Percentiles rank a stretch among this genome's conserved stretches.
Evolutionary conservation across 2,113 vertebrate genomes (phyloP).

Genomic region (Entelurus aequoreus): DNA sequence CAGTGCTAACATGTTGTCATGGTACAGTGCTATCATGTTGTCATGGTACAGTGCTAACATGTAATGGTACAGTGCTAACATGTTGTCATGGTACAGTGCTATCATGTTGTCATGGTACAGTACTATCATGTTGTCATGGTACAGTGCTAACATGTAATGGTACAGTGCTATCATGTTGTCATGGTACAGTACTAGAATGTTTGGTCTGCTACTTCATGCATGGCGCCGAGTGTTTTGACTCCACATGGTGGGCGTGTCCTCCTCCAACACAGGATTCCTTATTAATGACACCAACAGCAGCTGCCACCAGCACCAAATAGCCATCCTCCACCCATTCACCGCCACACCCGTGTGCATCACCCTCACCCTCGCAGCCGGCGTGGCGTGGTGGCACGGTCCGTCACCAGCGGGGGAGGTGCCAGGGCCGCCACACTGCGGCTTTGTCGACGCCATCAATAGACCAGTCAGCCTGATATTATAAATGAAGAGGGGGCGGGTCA

Average conservation of each 20-base stretch:
- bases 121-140: no score
- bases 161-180: no score
- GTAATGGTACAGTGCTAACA: no score
- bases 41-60: no score
- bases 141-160: no score
- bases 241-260: neutral
- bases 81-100: no score
- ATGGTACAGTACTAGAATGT: no score
- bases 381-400: constrained; percentile 48
- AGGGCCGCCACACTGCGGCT: constrained; percentile 60
- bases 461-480: constrained; percentile 64
- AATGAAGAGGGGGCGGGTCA: constrained; percentile 39
- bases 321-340: constrained; percentile 16
- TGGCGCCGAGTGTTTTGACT: no score
- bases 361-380: constrained; percentile 45
- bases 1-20: no score
- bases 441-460: constrained; percentile 61
- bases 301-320: constrained; percentile 63
- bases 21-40: no score
- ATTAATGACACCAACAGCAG: constrained; percentile 51
- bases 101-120: no score
- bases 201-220: neutral
- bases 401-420: constrained; percentile 57
- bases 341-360: neutral
- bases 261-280: constrained; percentile 57